Conservation (phyloP, 2,888 invertebrate species). For the Nomada ruficornis region DNA sequence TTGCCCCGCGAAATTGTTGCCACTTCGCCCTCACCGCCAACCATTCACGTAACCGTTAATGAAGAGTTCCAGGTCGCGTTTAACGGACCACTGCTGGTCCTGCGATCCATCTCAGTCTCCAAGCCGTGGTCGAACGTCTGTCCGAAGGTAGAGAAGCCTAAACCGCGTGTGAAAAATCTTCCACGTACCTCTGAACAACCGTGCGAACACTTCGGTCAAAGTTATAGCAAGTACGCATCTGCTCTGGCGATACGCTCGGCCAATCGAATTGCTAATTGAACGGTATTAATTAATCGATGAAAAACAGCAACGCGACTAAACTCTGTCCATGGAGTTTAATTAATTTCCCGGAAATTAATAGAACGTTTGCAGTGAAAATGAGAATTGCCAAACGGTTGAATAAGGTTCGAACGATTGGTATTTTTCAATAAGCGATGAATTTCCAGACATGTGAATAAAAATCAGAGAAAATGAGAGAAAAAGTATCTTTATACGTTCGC, state of each 20-base stretch:
- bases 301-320: not conserved
- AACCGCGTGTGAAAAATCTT: constrained; percentile 41
- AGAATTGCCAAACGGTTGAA: not conserved
- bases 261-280: not conserved
- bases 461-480: no score
- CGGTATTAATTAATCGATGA: constrained; percentile 11
- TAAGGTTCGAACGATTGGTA: not conserved
- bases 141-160: not conserved
- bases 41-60: constrained; percentile 27
- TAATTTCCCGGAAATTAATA: not conserved
- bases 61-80: constrained; percentile 27
- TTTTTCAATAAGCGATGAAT: no score
- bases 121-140: constrained; percentile 10
- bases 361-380: no score
- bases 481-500: no score
- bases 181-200: not conserved
- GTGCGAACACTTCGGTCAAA: not conserved
- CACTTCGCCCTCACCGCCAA: constrained; percentile 5
- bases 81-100: constrained; percentile 19
- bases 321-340: not conserved
- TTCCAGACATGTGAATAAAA: no score
- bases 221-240: not conserved
- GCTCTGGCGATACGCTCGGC: not conserved
- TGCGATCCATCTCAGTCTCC: constrained; percentile 37
- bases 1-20: constrained; percentile 33